Evolutionary conservation across 2,113 vertebrate species (phyloP).

Genomic region (Nothoprocta perdicaria): DNA sequence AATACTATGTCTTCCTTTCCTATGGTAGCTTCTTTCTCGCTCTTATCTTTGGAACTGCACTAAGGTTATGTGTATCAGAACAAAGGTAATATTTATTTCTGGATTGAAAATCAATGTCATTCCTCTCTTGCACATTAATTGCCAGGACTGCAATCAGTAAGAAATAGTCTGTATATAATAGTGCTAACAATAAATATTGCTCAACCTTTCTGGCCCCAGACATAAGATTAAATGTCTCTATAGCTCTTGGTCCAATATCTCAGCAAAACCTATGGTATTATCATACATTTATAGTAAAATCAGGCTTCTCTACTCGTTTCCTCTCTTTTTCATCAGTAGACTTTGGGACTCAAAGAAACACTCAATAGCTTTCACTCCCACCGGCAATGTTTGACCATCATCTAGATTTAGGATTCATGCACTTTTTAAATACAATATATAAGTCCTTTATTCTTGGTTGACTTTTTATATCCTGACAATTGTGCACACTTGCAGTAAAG

Average conservation of each 20-base stretch:
- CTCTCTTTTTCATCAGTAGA: neutral
- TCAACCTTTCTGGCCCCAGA: slow-evolving; percentile 3
- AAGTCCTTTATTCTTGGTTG: neutral
- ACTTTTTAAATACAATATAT: slow-evolving; percentile 13
- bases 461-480: slow-evolving; percentile 23
- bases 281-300: neutral
- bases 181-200: slow-evolving; percentile 34
- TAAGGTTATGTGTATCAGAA: neutral
- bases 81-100: neutral
- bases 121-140: slow-evolving; percentile 11
- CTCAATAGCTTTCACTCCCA: neutral
- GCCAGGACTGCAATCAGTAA: slow-evolving; percentile 4
- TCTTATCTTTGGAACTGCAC: neutral
- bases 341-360: neutral
- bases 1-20: neutral
- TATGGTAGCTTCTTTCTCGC: neutral
- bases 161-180: slow-evolving; percentile 14
- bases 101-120: slow-evolving; percentile 30
- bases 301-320: neutral
- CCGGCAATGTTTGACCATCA: neutral
- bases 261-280: neutral
- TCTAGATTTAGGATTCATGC: slow-evolving; percentile 31
- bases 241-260: slow-evolving; percentile 26
- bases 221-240: slow-evolving; percentile 8
- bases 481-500: neutral